Conservation (phyloP, 23 tunicate genomes). For the Trididemnum nubilum region DNA sequence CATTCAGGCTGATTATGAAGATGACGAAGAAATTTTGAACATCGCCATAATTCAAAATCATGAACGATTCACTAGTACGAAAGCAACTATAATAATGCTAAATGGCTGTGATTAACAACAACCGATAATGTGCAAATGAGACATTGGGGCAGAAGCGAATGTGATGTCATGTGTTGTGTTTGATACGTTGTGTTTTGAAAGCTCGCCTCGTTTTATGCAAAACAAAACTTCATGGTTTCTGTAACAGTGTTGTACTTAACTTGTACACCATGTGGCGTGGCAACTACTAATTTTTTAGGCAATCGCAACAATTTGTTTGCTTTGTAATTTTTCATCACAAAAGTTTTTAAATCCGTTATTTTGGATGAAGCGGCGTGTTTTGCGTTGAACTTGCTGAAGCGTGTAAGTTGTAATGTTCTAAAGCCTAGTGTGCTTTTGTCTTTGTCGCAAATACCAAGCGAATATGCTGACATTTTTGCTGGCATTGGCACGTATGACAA, state of each 20-base stretch:
- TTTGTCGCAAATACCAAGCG: not conserved
- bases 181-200: not conserved
- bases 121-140: not conserved
- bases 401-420: not conserved
- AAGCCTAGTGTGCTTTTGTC: not conserved
- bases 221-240: not conserved
- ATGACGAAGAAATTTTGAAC: too few relatives aligned
- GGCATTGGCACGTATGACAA: slow-evolving; percentile 15
- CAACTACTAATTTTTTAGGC: not conserved
- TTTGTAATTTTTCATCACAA: not conserved
- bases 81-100: too few relatives aligned
- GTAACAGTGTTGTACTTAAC: not conserved
- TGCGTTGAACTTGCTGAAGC: not conserved
- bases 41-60: too few relatives aligned
- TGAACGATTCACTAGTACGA: too few relatives aligned
- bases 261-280: not conserved
- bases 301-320: not conserved
- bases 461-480: slow-evolving; percentile 17
- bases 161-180: not conserved
- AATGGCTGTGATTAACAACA: not conserved
- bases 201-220: not conserved
- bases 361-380: not conserved
- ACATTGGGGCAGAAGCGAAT: slow-evolving; percentile 4
- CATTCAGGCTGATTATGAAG: too few relatives aligned
- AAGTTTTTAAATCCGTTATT: not conserved